phyloP scores from a whole-genome alignment of 2,888 invertebrate species.

The Oasisia sp. region DNA sequence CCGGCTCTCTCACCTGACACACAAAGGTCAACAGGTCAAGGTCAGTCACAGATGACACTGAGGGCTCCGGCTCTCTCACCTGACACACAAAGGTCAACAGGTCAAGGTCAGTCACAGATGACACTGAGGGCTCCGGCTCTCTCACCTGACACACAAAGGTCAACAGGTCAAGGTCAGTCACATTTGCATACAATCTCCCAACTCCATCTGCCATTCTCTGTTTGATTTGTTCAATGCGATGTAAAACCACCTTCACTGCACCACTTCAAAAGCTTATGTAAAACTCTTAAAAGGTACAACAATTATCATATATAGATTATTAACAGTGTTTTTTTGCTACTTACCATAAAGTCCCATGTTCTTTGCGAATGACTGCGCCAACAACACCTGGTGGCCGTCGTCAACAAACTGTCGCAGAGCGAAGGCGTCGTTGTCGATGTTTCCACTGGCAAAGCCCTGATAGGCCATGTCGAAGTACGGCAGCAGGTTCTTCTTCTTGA shows the following conservation, averaged over 20 bases:
- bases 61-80: conserved; percentile 90
- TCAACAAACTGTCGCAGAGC: conserved; percentile 88
- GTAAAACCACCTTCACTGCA: too few species aligned
- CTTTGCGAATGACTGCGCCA: conserved; percentile 96
- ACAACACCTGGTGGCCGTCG: conserved; percentile 86
- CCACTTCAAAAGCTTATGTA: too few species aligned
- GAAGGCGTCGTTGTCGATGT: conserved; percentile 85
- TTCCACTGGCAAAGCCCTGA: conserved; percentile 77
- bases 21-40: neutral
- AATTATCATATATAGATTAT: conserved; percentile 14
- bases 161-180: neutral
- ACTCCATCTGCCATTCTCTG: too few species aligned
- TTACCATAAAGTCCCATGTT: conserved; percentile 90
- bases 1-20: conserved; percentile 88
- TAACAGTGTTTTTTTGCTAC: conserved; percentile 27
- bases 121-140: conserved; percentile 77
- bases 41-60: too few species aligned
- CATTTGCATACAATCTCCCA: too few species aligned
- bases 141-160: conserved; percentile 74
- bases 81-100: conserved; percentile 48
- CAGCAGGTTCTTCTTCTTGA: conserved; percentile 79
- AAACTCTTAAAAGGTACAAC: conserved; percentile 23
- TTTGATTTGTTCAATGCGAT: too few species aligned
- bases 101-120: too few species aligned
- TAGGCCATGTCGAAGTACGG: conserved; percentile 99